Percentiles rank a stretch among this genome's conserved stretches.
Conservation (phyloP, 2,888 invertebrate genomes). For the Stegophylla sp. region DNA sequence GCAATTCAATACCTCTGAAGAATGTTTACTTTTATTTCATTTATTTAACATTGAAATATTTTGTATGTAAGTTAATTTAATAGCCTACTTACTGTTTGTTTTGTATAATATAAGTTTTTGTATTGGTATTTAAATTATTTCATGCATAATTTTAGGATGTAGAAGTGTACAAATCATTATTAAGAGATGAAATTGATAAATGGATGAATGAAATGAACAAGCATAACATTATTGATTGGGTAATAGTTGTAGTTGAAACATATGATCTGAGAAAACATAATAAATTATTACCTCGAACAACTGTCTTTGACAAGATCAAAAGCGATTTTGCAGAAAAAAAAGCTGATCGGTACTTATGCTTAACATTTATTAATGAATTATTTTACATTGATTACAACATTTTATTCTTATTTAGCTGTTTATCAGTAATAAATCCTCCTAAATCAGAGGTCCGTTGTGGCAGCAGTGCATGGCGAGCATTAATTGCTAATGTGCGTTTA, state of each 20-base stretch:
- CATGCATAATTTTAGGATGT: slow-evolving; percentile 74
- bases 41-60: too few species aligned
- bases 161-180: slow-evolving; percentile 84
- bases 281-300: slow-evolving; percentile 88
- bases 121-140: not conserved
- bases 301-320: slow-evolving; percentile 92
- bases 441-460: slow-evolving; percentile 87
- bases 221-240: slow-evolving; percentile 85
- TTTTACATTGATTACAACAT: slow-evolving; percentile 29
- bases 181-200: slow-evolving; percentile 86
- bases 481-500: slow-evolving; percentile 82
- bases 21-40: too few species aligned
- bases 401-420: slow-evolving; percentile 73
- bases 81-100: not conserved
- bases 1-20: too few species aligned
- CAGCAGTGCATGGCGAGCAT: slow-evolving; percentile 82
- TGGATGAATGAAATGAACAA: slow-evolving; percentile 83
- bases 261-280: slow-evolving; percentile 90
- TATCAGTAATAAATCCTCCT: slow-evolving; percentile 88
- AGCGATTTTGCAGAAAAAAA: slow-evolving; percentile 92
- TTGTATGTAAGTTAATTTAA: too few species aligned
- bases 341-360: slow-evolving; percentile 70
- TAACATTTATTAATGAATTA: slow-evolving; percentile 27
- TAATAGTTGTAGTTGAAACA: slow-evolving; percentile 90
- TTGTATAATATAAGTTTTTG: too few species aligned